Evolutionary conservation across 2,888 invertebrate species (phyloP).

Genomic region (Conus canariensis): DNA sequence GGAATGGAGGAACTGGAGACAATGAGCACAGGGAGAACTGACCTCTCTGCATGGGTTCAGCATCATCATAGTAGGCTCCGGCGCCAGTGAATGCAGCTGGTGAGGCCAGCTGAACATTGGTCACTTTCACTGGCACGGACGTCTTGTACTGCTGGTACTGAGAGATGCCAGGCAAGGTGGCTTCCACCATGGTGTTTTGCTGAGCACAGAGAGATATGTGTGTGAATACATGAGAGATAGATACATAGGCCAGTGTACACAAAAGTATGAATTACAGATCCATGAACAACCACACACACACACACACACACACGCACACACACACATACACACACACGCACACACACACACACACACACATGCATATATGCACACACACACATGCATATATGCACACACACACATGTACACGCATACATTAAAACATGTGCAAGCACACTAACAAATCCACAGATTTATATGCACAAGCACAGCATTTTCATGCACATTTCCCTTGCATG

Average conservation of each 20-base stretch:
- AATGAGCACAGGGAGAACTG: constrained; percentile 3
- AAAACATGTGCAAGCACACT: not conserved
- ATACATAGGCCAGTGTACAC: not conserved
- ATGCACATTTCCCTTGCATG: too few species aligned
- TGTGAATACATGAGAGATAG: not conserved
- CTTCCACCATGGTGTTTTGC: constrained; percentile 56
- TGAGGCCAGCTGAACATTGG: constrained; percentile 75
- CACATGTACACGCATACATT: not conserved
- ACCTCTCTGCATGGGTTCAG: constrained; percentile 66
- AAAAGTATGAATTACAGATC: not conserved
- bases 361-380: not conserved
- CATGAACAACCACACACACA: not conserved
- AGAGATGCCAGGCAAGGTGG: constrained; percentile 72
- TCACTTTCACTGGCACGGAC: constrained; percentile 76
- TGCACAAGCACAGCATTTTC: too few species aligned
- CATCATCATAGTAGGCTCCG: constrained; percentile 64
- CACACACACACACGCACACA: constrained; percentile 22
- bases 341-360: not conserved
- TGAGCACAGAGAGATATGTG: not conserved
- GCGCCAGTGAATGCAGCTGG: constrained; percentile 69
- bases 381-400: not conserved
- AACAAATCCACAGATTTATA: too few species aligned
- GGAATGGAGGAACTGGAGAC: not conserved
- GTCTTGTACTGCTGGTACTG: constrained; percentile 73
- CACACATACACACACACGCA: constrained; percentile 14